Base-by-base conservation (phyloP, 2,113 vertebrate genomes). In the Chamaea fasciata region DNA sequence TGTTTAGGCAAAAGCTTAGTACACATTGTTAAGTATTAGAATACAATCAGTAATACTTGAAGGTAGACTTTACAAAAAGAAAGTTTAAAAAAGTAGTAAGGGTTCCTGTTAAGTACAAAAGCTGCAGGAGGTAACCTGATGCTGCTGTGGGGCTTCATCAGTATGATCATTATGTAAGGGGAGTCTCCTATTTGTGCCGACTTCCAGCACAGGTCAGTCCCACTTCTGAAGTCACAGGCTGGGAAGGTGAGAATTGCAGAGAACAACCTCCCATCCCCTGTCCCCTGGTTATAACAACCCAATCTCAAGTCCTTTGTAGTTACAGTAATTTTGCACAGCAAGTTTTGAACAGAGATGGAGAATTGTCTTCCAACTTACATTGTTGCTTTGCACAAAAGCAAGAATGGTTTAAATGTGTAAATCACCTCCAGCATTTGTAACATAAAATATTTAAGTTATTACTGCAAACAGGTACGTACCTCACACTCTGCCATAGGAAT, bases 251-350 rank as follows among this genome's bases (percentile, higher is more conserved):
- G 42, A 80, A 44, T 18, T 85, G n/a, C 10, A 35, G 70, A 52
- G 19, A 31, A 2, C 19, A 7, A 19, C 8, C 5, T 33, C 19
- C 12, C 6, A 16, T 7, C 2, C 11, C 2, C 6, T 4, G 2
- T 14, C 3, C 22, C 3, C 11, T 30, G 12, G 52, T 30, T 26
- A 13, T 44, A 55, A 30, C 22, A 70, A 24, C 18, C 10, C 16
- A 71, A 12, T 27, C 7, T 18, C 23, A 44, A 26, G 23, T 44
- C 27, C 16, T 12, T 10, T 59, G 35, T 63, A 46, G n/a, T 73
- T 87, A 21, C 13, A 31, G 22, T 56, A 64, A 35, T 73, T 91
- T 69, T 50, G 42, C 19, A 14, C 71, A 39, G 23, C 24, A 74
- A 39, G 22, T 27, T 86, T 52, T 60, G 59, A 89, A 37, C 28